Percentiles rank a stretch among this genome's conserved stretches.
Evolutionary conservation across 1,140 invertebrate species (phyloP).

Genomic region (Drosophila varians): DNA sequence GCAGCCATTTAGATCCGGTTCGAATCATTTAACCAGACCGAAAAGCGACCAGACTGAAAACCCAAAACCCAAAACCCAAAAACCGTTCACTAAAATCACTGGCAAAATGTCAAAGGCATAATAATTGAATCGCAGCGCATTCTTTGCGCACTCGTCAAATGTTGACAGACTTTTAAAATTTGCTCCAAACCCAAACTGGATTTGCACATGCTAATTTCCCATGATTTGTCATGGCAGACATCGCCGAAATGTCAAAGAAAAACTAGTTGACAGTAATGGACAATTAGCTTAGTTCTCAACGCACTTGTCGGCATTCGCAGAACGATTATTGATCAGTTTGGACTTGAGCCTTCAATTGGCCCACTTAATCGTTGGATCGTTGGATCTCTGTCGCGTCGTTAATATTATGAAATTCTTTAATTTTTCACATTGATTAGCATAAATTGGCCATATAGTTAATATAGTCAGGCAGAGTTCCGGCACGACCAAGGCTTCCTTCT

Average conservation of each 20-base stretch:
- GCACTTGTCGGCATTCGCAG: conserved; percentile 39
- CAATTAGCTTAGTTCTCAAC: conserved; percentile 69
- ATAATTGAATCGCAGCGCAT: conserved; percentile 43
- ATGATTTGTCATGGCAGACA: conserved; percentile 31
- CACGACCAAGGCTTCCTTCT: conserved; percentile 57
- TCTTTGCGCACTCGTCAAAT: conserved; percentile 40
- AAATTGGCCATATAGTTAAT: conserved; percentile 51
- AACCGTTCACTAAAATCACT: conserved; percentile 33
- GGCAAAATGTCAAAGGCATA: conserved; percentile 74
- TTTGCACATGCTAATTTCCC: conserved; percentile 42
- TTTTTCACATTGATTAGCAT: conserved; percentile 51
- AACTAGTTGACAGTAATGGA: conserved; percentile 63
- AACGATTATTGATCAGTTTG: conserved; percentile 21
- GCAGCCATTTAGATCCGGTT: conserved; percentile 73
- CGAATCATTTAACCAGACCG: conserved; percentile 14
- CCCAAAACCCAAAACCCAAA: conserved; percentile 16
- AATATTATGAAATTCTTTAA: conserved; percentile 28
- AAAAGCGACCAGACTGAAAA: not conserved
- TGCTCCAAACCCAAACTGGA: conserved; percentile 23
- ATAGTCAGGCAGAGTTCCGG: conserved; percentile 54
- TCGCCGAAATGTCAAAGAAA: conserved; percentile 27
- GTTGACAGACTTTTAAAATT: not conserved
- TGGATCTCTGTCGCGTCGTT: not conserved
- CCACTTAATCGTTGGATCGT: conserved; percentile 28
- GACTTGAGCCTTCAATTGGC: conserved; percentile 4